A percentile compares a stretch with the other conserved stretches of the same genome.
These are phyloP conservation scores for Eilema depressum DNA, from an alignment of 2,888 invertebrate genomes.

Conservation along the genomic window DNA sequence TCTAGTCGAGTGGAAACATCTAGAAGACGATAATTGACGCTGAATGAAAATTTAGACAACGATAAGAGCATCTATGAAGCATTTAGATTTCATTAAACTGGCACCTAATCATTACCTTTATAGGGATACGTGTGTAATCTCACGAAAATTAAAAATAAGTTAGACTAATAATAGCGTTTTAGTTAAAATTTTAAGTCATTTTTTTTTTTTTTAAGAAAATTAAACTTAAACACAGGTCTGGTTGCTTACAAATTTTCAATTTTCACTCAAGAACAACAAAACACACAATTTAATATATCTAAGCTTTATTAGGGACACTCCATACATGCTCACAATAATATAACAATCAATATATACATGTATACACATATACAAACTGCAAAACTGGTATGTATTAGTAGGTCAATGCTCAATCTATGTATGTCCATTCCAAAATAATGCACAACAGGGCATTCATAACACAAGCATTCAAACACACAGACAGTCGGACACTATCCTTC, in stretches of 20 bases:
- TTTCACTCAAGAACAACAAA: neutral
- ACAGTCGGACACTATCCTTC: conserved; percentile 18
- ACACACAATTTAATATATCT: neutral
- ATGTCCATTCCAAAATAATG: conserved; percentile 54
- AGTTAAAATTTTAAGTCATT: neutral
- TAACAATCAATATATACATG: conserved; percentile 29
- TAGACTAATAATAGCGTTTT: neutral
- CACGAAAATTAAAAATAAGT: neutral
- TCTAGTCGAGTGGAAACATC: conserved; percentile 12
- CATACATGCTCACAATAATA: conserved; percentile 31
- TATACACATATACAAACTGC: conserved; percentile 46
- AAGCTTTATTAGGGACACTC: conserved; percentile 26
- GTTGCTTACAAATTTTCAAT: neutral
- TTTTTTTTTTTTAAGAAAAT: no score
- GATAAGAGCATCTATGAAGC: conserved; percentile 33
- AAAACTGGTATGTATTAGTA: conserved; percentile 41
- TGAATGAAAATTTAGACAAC: conserved; percentile 19
- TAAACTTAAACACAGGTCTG: neutral
- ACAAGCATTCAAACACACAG: conserved; percentile 24
- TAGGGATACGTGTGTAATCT: neutral
- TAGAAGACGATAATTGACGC: conserved; percentile 21
- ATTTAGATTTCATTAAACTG: conserved; percentile 7
- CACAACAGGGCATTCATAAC: conserved; percentile 44
- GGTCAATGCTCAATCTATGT: conserved; percentile 43
- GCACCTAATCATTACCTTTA: neutral